These are phyloP conservation scores for Limnephilus auricula DNA, from an alignment of 2,888 invertebrate genomes.

Conservation along the genomic window DNA sequence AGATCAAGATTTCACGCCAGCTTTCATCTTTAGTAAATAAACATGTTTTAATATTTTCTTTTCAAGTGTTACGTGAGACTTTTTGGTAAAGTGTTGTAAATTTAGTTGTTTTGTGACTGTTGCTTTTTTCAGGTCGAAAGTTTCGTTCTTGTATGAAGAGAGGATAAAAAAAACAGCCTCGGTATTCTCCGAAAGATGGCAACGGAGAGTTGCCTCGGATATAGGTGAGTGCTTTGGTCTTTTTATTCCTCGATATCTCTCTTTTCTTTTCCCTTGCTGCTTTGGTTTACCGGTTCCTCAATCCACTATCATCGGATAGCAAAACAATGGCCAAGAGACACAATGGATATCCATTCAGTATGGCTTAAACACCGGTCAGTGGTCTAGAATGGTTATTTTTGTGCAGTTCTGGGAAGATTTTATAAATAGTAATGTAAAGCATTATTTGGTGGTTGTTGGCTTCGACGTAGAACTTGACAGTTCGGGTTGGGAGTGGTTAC, in stretches of 20 bases:
- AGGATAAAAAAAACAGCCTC: slow-evolving; percentile 43
- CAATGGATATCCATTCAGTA: neutral
- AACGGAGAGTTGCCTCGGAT: slow-evolving; percentile 50
- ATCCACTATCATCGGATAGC: neutral
- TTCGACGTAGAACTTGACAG: slow-evolving; percentile 4
- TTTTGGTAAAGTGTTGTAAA: neutral
- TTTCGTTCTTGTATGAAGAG: slow-evolving; percentile 21
- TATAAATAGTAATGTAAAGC: neutral
- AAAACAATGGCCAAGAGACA: neutral
- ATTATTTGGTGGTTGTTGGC: slow-evolving; percentile 5
- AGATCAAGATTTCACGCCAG: neutral
- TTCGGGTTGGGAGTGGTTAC: neutral
- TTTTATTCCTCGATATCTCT: slow-evolving; percentile 47
- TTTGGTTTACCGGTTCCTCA: slow-evolving; percentile 24
- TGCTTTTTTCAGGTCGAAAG: neutral
- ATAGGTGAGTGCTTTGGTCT: slow-evolving; percentile 54
- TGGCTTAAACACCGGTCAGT: neutral
- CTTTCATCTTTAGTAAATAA: slow-evolving; percentile 13
- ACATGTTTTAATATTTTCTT: neutral
- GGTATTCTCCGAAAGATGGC: slow-evolving; percentile 58
- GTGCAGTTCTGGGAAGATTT: neutral
- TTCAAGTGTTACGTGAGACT: neutral
- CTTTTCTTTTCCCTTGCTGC: slow-evolving; percentile 35
- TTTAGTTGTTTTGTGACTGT: neutral
- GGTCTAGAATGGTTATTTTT: neutral